A percentile compares a stretch with the other conserved stretches of the same genome.
Evolutionary conservation across 2,797 vertebrate genomes (phyloP).

Genomic region (Avahi laniger): DNA sequence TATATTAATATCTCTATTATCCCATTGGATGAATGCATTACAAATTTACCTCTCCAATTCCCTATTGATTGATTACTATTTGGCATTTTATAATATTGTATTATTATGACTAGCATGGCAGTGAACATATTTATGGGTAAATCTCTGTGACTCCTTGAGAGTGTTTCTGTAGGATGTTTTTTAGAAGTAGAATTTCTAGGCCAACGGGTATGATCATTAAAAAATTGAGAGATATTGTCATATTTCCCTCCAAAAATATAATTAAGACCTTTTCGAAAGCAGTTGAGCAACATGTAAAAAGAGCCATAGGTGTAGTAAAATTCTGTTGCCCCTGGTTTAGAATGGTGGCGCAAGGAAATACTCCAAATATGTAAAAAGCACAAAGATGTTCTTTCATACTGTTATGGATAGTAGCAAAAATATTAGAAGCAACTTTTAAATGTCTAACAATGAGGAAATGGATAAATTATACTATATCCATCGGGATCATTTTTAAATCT

Average conservation of each 20-base stretch:
- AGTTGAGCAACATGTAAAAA: neutral
- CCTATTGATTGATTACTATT: neutral
- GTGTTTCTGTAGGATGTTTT: constrained; percentile 19
- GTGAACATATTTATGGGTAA: constrained; percentile 4
- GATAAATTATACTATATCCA: constrained; percentile 5
- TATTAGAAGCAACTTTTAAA: constrained; percentile 32
- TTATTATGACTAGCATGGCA: neutral
- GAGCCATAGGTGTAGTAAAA: neutral
- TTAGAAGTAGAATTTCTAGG: constrained; percentile 36
- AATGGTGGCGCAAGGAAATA: neutral
- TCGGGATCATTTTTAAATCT: constrained; percentile 23
- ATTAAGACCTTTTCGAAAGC: neutral
- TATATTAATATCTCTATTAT: neutral
- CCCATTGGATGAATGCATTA: neutral
- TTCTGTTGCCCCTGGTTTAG: neutral
- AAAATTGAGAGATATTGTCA: neutral
- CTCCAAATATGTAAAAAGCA: constrained; percentile 46
- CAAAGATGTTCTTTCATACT: constrained; percentile 13
- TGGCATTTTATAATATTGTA: constrained; percentile 7
- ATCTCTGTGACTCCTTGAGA: neutral
- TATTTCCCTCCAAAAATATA: constrained; percentile 19
- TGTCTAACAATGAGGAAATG: neutral
- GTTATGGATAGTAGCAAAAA: constrained; percentile 32
- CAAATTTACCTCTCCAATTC: neutral
- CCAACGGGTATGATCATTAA: neutral